Base-by-base conservation (phyloP, 2,113 vertebrate species). In the Gallinago media region DNA sequence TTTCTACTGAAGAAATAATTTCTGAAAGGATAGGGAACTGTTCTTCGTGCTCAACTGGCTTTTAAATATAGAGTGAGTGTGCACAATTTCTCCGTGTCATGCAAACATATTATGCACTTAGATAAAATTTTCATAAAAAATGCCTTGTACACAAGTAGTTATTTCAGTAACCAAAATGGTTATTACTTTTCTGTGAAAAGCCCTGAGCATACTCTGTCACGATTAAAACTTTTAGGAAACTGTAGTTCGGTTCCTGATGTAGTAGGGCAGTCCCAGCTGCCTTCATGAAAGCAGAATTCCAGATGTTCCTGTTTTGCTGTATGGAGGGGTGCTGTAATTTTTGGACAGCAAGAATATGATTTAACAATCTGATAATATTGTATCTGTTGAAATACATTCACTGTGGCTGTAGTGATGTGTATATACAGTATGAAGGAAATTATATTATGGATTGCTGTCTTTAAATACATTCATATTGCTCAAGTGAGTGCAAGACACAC, bases 281-380 rank as follows among this genome's bases (percentile, higher is more conserved):
- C 61, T 26, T 87, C 50, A 27, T 0, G 13, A 74, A 74, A 63
- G 49, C 65, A 74, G 71, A 88, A 61, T 91, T 94, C 91, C 95
- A 97, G 94, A 94, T 94, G 95, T 95, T 97, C 47, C 46, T 89
- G 47, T 94, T 88, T 77, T 67, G 44, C 89, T 88, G 27, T n/a
- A 6, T 40, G 92, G 86, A 73, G 62, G 1, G 2, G 49, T 66
- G 83, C 80, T 77, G 82, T 95, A 76, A 91, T 78, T 85, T 65
- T 89, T 97, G 95, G 97, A 95, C 95, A 94, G 91, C 86, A 95
- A 68, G 80, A 91, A 89, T 83, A 49, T 38, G 54, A 20, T 94
- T 61, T 91, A 95, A 85, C 82, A 84, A 56, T 88, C 88, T 87
- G 86, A 86, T 94, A 89, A 88, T 29, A 13, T 44, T 78, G 27